Evolutionary conservation across 2,113 vertebrate genomes (phyloP).

Genomic region (Lagenorhynchus albirostris): DNA sequence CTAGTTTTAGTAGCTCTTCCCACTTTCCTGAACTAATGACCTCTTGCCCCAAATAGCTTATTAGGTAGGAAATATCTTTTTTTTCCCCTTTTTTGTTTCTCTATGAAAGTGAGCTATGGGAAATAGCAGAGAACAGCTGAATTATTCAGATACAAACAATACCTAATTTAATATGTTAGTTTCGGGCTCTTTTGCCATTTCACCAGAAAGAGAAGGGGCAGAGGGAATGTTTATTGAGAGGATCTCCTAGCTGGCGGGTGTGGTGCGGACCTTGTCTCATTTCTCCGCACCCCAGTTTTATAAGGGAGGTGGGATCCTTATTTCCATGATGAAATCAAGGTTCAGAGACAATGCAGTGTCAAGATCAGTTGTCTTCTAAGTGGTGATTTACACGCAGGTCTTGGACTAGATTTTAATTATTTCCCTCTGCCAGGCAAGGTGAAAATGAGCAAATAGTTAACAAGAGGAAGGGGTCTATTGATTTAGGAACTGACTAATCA

Average conservation of each 20-base stretch:
- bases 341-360: neutral
- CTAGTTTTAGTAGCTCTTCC: neutral
- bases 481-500: neutral
- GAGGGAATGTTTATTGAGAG: neutral
- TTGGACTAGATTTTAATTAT: slow-evolving; percentile 16
- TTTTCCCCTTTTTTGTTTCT: neutral
- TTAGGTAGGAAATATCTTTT: neutral
- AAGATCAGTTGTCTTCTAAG: neutral
- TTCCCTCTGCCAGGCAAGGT: slow-evolving; percentile 1
- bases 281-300: neutral
- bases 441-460: neutral
- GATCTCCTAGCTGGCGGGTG: neutral
- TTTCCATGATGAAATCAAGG: neutral
- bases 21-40: neutral
- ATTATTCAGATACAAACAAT: neutral
- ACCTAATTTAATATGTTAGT: neutral
- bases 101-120: neutral
- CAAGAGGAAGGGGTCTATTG: neutral
- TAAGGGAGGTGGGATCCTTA: neutral
- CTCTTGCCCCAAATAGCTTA: neutral
- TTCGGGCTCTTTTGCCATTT: neutral
- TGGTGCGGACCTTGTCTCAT: neutral
- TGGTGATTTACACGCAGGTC: neutral
- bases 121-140: neutral
- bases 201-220: neutral